phyloP scores from a whole-genome alignment of 2,113 vertebrate species.

The Tyto alba region DNA sequence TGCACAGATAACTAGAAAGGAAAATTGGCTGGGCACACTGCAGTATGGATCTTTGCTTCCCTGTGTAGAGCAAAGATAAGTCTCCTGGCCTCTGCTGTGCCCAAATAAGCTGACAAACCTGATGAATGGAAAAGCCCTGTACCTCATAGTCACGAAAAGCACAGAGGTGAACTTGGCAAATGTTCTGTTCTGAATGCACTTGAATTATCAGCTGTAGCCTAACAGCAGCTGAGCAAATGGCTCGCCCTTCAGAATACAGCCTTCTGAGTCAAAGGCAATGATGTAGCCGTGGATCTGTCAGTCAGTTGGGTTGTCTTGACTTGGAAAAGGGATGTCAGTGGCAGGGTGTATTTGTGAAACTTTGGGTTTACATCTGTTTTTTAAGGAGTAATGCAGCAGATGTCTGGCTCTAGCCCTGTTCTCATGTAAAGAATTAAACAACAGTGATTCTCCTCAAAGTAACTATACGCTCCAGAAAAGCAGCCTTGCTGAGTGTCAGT shows the following conservation, averaged over 20 bases:
- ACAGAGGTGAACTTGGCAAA: background rate
- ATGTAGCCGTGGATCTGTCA: background rate
- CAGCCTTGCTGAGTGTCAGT: background rate
- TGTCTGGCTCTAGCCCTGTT: background rate
- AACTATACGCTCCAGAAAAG: background rate
- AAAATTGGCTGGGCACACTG: background rate
- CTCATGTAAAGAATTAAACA: background rate
- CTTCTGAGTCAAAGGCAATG: background rate
- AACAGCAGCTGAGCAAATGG: background rate
- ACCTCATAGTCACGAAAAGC: background rate
- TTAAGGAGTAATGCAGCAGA: background rate
- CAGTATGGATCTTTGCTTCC: background rate
- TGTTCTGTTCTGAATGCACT: background rate
- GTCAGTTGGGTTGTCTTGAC: background rate
- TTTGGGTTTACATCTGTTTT: background rate
- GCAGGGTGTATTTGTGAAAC: background rate
- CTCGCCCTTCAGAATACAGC: background rate
- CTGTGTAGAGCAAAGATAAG: background rate
- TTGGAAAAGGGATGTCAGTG: background rate
- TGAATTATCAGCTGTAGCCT: background rate
- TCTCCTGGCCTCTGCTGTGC: background rate
- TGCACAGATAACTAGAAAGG: background rate
- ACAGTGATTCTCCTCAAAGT: background rate
- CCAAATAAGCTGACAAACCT: conserved; percentile 16
- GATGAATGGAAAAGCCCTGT: background rate